These are phyloP conservation scores for Drosophila infuscata DNA, from an alignment of 2,888 invertebrate genomes.

Conservation along the genomic window DNA sequence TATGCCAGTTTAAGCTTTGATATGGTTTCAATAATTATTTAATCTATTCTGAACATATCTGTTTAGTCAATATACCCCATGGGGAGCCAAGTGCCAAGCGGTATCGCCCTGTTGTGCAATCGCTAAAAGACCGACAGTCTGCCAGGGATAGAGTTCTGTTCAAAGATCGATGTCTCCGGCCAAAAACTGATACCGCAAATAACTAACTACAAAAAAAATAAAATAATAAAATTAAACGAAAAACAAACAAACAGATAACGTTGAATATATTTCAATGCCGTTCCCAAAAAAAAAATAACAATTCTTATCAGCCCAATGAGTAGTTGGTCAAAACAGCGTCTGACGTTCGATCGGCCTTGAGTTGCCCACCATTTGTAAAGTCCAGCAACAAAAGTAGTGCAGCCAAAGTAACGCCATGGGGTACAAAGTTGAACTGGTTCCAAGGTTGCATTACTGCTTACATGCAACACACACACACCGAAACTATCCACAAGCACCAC, in stretches of 20 bases:
- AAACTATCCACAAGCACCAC: conserved; percentile 47
- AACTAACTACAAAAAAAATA: conserved; percentile 12
- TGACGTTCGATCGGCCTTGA: conserved; percentile 39
- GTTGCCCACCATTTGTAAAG: conserved; percentile 2
- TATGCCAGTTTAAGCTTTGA: not conserved
- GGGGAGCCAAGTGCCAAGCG: not conserved
- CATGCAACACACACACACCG: conserved; percentile 29
- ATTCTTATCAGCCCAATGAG: conserved; percentile 29
- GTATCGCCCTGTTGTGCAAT: conserved; percentile 14
- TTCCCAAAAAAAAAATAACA: conserved; percentile 9
- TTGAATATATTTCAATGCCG: conserved; percentile 39
- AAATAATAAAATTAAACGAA: conserved; percentile 13
- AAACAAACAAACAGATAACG: conserved; percentile 40
- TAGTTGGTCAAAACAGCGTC: conserved; percentile 28
- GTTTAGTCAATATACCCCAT: conserved; percentile 21
- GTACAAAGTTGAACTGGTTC: conserved; percentile 46
- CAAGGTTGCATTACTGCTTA: not conserved
- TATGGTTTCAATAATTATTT: not conserved
- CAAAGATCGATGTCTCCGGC: conserved; percentile 30
- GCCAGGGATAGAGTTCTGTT: conserved; percentile 25
- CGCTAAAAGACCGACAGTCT: conserved; percentile 38
- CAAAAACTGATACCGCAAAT: conserved; percentile 34
- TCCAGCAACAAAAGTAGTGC: not conserved
- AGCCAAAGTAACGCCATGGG: conserved; percentile 29
- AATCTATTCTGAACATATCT: too few relatives aligned